These are phyloP conservation scores for Ranitomeya variabilis DNA, from an alignment of 2,113 vertebrate genomes.

Conservation along the genomic window DNA sequence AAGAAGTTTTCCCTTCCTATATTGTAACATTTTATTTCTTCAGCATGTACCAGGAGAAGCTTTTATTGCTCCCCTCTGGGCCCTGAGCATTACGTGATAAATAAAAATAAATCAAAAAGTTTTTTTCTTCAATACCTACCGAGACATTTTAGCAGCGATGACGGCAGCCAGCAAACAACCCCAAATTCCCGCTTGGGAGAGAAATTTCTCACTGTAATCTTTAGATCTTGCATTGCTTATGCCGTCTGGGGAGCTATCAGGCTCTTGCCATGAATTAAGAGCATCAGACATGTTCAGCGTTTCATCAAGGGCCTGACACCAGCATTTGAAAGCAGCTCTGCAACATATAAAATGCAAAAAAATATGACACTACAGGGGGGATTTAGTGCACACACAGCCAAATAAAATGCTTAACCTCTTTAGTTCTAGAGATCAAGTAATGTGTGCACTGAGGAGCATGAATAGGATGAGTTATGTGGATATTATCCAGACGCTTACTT, in stretches of 20 bases:
- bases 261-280: conserved; percentile 83
- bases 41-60: conserved; percentile 35
- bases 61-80: conserved; percentile 15
- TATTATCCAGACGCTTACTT: neutral
- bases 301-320: conserved; percentile 88
- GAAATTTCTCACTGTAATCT: conserved; percentile 76
- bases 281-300: conserved; percentile 75
- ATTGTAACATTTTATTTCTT: conserved; percentile 40
- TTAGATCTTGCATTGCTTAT: conserved; percentile 58
- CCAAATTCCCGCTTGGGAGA: conserved; percentile 85
- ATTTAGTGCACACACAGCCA: conserved; percentile 27
- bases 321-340: conserved; percentile 84
- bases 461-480: neutral
- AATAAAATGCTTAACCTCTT: conserved; percentile 46
- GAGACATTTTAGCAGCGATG: conserved; percentile 89
- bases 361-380: conserved; percentile 53
- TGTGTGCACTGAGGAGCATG: neutral
- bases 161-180: conserved; percentile 89
- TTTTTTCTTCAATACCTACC: conserved; percentile 76
- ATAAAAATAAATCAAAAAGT: conserved; percentile 50
- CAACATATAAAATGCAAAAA: conserved; percentile 58
- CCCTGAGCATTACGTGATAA: conserved; percentile 50
- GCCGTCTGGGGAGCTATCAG: conserved; percentile 62
- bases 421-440: conserved; percentile 6
- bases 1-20: conserved; percentile 33